A percentile compares a stretch with the other conserved stretches of the same genome.
These are phyloP conservation scores for Mycalesis mineus DNA, from an alignment of 2,888 invertebrate species.

Conservation along the genomic window DNA sequence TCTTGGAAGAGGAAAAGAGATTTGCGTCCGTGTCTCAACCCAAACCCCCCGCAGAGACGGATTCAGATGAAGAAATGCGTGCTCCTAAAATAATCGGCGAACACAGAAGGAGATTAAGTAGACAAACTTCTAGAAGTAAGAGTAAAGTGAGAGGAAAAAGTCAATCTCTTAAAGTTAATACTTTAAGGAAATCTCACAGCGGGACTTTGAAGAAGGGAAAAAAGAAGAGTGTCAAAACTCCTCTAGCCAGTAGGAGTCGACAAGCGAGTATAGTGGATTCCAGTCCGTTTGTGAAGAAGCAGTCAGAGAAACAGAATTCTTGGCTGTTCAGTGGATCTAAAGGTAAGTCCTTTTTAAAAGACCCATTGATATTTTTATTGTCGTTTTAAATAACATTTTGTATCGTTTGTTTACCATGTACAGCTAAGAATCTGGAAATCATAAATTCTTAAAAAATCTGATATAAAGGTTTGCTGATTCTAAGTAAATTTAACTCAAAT, in stretches of 20 bases:
- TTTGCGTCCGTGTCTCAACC: slow-evolving; percentile 48
- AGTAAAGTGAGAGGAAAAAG: slow-evolving; percentile 70
- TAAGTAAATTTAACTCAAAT: too few relatives aligned
- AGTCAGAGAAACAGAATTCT: slow-evolving; percentile 60
- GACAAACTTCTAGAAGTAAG: slow-evolving; percentile 70
- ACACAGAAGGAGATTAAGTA: slow-evolving; percentile 63
- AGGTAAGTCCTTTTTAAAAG: slow-evolving; percentile 56
- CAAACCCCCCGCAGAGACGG: slow-evolving; percentile 53
- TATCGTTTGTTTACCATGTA: background rate
- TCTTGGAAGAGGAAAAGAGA: slow-evolving; percentile 64
- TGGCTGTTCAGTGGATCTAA: slow-evolving; percentile 65
- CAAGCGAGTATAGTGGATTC: slow-evolving; percentile 67
- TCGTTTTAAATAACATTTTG: too few relatives aligned
- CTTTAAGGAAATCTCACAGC: slow-evolving; percentile 66
- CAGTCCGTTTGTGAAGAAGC: slow-evolving; percentile 58
- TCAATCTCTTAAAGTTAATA: slow-evolving; percentile 66
- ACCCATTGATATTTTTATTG: too few relatives aligned
- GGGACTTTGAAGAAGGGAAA: slow-evolving; percentile 69
- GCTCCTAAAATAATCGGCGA: slow-evolving; percentile 56
- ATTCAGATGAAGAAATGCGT: slow-evolving; percentile 62
- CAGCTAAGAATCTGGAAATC: too few relatives aligned
- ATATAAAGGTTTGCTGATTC: too few relatives aligned
- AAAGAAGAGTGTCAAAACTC: slow-evolving; percentile 61
- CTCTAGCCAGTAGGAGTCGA: slow-evolving; percentile 54
- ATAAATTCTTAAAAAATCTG: too few relatives aligned